Base-by-base conservation (phyloP, 1,140 invertebrate genomes). In the Luehdorfia chinensis region DNA sequence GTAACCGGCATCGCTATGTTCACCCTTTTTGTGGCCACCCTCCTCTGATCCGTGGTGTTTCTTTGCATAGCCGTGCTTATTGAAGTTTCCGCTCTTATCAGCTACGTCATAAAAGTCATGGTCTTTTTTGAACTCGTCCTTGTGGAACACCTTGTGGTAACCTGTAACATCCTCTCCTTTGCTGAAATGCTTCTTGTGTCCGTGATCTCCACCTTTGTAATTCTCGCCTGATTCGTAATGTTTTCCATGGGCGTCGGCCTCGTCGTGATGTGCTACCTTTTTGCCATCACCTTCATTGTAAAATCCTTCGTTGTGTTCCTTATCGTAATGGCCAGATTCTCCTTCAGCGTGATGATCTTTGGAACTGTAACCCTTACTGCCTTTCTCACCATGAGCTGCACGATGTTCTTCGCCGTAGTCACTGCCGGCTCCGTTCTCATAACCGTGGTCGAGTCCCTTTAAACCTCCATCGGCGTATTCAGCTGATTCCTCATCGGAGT, bases 111-210 rank as follows among this genome's bases (percentile, higher is more conserved):
- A 93, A 79, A 93, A 93, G 50, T 90, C 89, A 39, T 92, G 91
- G 55, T 92, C 90, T 66, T 93, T 93, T 68, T 93, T 93, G 83
- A 89, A 93, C 67, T 93, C 92, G 61, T 93, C 91, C 76, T 93
- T 93, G 76, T 90, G 88, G 69, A 91, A 92, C 1, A 92, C 89
- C 55, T 93, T 93, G 75, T 93, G 92, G 76, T 89, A 93, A 11
- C 92, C 92, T 1, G 87, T 92, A 2, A 91, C 90, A 47, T 92
- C 91, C 36, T 91, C 89, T 1, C 92, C 92, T 60, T 93, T 93
- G 66, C 91, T 91, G 75, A 90, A 88, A 56, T 90, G 90, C 55
- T 91, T 90, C 63, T 92, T 92, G 56, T 91, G 89, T 12, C 91
- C 91, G 63, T 91, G 91, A 54, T 93, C 91, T 9, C 90, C 92